phyloP scores from a whole-genome alignment of 2,797 vertebrate species.

The Neomorphus geoffroyi region DNA sequence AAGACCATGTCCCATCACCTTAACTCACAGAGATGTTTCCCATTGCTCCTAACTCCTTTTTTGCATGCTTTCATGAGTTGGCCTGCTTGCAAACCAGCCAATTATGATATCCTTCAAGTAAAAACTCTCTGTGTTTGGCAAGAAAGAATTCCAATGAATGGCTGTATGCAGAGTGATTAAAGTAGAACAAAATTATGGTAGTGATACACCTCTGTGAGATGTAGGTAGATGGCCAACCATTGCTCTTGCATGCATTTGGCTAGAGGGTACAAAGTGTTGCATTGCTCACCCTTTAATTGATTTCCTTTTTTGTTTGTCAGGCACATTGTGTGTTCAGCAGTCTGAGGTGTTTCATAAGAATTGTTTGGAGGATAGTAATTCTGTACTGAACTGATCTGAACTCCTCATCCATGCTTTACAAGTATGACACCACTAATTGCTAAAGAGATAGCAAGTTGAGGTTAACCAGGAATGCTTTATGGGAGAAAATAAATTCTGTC shows the following conservation, averaged over 20 bases:
- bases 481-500: slow-evolving; percentile 32
- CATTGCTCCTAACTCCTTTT: background rate
- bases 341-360: background rate
- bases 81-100: background rate
- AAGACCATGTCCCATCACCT: background rate
- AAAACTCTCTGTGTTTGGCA: background rate
- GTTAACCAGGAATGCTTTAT: background rate
- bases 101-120: background rate
- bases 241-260: background rate
- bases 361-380: background rate
- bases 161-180: background rate
- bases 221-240: background rate
- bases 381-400: background rate
- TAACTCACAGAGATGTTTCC: background rate
- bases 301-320: background rate
- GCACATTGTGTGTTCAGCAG: background rate
- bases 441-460: background rate
- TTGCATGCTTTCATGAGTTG: background rate
- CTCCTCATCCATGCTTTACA: background rate
- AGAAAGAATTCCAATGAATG: background rate
- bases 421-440: background rate
- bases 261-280: background rate
- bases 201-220: background rate
- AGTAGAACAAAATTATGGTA: background rate
- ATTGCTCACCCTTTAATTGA: background rate